Percentiles rank a stretch among this genome's conserved stretches.
These are phyloP conservation scores for Sarcophaga bullata DNA, from an alignment of 1,140 invertebrate genomes.

Conservation along the genomic window DNA sequence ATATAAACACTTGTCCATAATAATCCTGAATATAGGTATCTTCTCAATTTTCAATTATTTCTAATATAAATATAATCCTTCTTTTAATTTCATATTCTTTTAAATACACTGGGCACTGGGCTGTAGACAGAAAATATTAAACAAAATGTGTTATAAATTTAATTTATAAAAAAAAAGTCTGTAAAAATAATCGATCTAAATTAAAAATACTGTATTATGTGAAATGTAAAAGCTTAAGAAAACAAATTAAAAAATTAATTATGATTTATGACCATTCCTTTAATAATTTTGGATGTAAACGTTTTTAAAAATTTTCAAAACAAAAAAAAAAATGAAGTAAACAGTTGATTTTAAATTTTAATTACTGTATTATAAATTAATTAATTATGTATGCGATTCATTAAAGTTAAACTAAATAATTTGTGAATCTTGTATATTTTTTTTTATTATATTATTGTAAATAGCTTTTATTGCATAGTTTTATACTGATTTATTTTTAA, in stretches of 20 bases:
- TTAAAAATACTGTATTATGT: background rate
- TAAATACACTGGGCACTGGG: background rate
- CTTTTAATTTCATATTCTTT: no score
- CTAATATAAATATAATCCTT: no score
- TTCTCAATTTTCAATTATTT: no score
- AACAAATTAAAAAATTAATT: background rate
- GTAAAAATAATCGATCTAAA: background rate
- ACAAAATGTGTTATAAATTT: constrained; percentile 13
- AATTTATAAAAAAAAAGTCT: background rate
- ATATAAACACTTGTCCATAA: no score
- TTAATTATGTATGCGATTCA: no score
- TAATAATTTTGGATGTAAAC: no score
- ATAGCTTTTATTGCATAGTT: constrained; percentile 18
- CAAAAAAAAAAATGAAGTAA: background rate
- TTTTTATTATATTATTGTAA: constrained; percentile 16
- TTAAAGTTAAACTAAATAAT: background rate
- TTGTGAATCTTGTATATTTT: constrained; percentile 30
- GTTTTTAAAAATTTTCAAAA: background rate
- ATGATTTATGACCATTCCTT: no score
- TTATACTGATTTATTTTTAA: constrained; percentile 24
- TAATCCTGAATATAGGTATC: no score
- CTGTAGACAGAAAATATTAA: background rate
- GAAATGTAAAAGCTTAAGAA: constrained; percentile 14
- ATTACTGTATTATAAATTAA: background rate
- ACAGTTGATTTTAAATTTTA: background rate